Evolutionary conservation across 2,113 vertebrate genomes (phyloP), one percentile per base, ranked within the genome.

Genomic region (Mormyrus lacerda): DNA sequence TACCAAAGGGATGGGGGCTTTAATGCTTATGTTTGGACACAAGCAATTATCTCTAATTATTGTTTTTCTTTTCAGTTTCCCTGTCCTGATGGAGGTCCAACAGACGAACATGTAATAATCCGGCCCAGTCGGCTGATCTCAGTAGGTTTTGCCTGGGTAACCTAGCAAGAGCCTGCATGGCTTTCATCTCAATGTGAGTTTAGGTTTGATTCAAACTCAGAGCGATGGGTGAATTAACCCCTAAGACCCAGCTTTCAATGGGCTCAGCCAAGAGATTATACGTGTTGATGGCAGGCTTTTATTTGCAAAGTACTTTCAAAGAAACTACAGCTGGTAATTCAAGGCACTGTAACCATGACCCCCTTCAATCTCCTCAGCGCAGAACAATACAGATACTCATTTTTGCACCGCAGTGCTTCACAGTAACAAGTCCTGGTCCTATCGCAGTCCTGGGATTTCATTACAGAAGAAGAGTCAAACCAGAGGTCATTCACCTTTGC

Each of bases 1-100:
- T 97, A 97, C 97, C 95, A 96, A 97, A 97, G 95, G 93, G 94
- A 94, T 95, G 96, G 95, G 96, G 96, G 96, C 97, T 98, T 97
- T 97, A 97, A 97, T 96, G 97, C 97, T 96, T 95, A 95, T 99
- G 98, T 99, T 99, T 99, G 98, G 98, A 99, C 98, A 99, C 97
- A 99, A 98, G 98, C 98, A 99, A 99, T 99, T 99, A 99, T 99
- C 97, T 97, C 97, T 99, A 99, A 99, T 99, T 99, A 99, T 99
- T 99, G 98, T 99, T 98, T 99, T 99, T 99, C 98, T 99, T 99
- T 99, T 99, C 97, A 98, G 97, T 97, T 96, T 97, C 96, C 97
- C 97, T 95, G 96, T 98, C 97, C 96, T 94, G 96, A 97, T 96
- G 97, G 97, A 98, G 97, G 97, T 97, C 97, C 95, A 96, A 95